Evolutionary conservation across 1,140 invertebrate species (phyloP).

Genomic region (Drosophila bifasciata): DNA sequence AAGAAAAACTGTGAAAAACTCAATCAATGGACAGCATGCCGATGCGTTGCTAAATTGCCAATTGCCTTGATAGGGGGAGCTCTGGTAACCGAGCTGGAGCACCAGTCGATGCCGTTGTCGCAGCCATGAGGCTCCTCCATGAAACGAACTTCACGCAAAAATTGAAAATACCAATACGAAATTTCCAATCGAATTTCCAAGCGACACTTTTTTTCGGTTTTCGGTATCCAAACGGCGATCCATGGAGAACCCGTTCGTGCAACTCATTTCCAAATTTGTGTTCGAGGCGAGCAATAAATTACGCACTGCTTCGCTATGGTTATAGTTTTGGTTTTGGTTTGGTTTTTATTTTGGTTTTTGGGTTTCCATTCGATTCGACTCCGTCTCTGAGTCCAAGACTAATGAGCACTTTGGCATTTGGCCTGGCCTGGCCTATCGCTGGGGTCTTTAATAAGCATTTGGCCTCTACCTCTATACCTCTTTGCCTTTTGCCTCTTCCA

Average conservation of each 20-base stretch:
- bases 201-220: constrained; percentile 71
- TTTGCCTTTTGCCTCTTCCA: constrained; percentile 2
- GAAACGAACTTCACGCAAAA: constrained; percentile 16
- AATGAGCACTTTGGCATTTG: constrained; percentile 80
- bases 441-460: constrained; percentile 61
- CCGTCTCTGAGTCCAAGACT: constrained; percentile 20
- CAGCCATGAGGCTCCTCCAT: not conserved
- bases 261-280: constrained; percentile 59
- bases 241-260: constrained; percentile 15
- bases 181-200: constrained; percentile 46
- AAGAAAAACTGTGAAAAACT: constrained; percentile 71
- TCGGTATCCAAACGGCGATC: too few relatives aligned
- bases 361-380: constrained; percentile 14
- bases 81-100: too few relatives aligned
- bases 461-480: not conserved
- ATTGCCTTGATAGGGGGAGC: constrained; percentile 37
- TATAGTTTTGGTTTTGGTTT: constrained; percentile 2
- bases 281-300: constrained; percentile 69
- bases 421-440: constrained; percentile 54
- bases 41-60: constrained; percentile 75
- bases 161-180: constrained; percentile 33
- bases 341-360: constrained; percentile 8
- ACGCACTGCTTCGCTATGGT: constrained; percentile 60
- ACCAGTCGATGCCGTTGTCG: too few relatives aligned
- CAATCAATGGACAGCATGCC: constrained; percentile 71